Percentiles rank a stretch among this genome's conserved stretches.
phyloP scores from a whole-genome alignment of 1,140 invertebrate genomes.

The Drosophila nigromelanica region DNA sequence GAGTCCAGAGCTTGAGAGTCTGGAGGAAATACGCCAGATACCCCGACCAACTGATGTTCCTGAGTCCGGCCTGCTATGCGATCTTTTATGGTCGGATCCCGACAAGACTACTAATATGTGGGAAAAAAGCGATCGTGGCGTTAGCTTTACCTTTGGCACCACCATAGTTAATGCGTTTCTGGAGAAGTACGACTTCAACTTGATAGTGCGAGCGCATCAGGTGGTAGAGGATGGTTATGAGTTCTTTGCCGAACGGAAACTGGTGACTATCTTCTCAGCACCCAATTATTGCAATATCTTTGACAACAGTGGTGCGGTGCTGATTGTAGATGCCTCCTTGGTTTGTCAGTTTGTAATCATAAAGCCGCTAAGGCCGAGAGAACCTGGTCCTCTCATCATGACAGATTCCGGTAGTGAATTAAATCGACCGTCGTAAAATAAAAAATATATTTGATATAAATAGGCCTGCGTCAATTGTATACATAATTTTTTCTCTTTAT shows the following conservation, averaged over 20 bases:
- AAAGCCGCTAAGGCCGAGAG: not conserved
- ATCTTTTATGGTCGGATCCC: slow-evolving; percentile 37
- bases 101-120: slow-evolving; percentile 7
- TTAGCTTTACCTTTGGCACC: slow-evolving; percentile 16
- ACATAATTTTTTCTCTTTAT: slow-evolving; percentile 52
- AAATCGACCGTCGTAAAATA: no score
- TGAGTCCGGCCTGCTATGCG: slow-evolving; percentile 12
- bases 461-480: slow-evolving; percentile 22
- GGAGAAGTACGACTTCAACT: not conserved
- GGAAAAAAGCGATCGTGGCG: slow-evolving; percentile 23
- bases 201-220: slow-evolving; percentile 38
- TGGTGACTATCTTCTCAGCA: slow-evolving; percentile 36
- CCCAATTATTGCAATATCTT: slow-evolving; percentile 39
- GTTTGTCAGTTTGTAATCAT: slow-evolving; percentile 23
- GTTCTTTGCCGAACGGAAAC: slow-evolving; percentile 23
- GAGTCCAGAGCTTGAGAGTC: slow-evolving; percentile 7
- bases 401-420: not conserved
- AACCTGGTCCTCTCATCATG: no score
- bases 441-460: slow-evolving; percentile 15
- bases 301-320: slow-evolving; percentile 23
- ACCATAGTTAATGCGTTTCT: slow-evolving; percentile 12
- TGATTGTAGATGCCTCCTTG: not conserved
- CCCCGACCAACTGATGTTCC: slow-evolving; percentile 27
- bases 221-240: slow-evolving; percentile 38
- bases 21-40: slow-evolving; percentile 12